Evolutionary conservation across 2,888 invertebrate species (phyloP).

Genomic region (Conchocele bisecta): DNA sequence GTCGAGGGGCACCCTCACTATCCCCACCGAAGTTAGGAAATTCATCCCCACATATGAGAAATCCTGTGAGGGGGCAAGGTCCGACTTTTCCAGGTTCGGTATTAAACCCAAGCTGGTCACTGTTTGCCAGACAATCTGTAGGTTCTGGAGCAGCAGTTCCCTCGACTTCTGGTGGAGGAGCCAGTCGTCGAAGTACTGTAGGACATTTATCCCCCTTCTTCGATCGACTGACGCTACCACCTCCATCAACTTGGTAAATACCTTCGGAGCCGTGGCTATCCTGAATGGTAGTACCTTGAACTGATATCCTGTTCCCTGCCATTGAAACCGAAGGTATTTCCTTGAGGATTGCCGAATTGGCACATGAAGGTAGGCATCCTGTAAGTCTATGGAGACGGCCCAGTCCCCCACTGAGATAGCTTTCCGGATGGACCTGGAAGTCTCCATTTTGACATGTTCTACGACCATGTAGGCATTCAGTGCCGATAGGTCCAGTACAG

Average conservation of each 20-base stretch:
- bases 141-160: not conserved
- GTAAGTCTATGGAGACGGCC: not conserved
- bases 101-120: not conserved
- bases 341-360: not conserved
- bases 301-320: not conserved
- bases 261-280: not conserved
- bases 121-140: not conserved
- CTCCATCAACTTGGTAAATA: not conserved
- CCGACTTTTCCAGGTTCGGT: conserved; percentile 19
- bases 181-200: conserved; percentile 8
- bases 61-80: conserved; percentile 26
- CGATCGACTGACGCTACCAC: not conserved
- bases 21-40: not conserved
- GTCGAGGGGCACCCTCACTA: not conserved
- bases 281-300: not conserved
- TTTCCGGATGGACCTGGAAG: not conserved
- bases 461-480: not conserved
- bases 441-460: conserved; percentile 3
- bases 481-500: not conserved
- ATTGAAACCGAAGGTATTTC: not conserved
- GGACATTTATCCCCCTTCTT: not conserved
- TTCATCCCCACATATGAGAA: conserved; percentile 20
- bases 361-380: conserved; percentile 6
- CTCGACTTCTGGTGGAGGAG: not conserved
- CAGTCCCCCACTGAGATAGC: not conserved